Percentiles rank a stretch among this genome's conserved stretches.
phyloP scores from a whole-genome alignment of 1,140 invertebrate genomes.

The Drosophila guanche region DNA sequence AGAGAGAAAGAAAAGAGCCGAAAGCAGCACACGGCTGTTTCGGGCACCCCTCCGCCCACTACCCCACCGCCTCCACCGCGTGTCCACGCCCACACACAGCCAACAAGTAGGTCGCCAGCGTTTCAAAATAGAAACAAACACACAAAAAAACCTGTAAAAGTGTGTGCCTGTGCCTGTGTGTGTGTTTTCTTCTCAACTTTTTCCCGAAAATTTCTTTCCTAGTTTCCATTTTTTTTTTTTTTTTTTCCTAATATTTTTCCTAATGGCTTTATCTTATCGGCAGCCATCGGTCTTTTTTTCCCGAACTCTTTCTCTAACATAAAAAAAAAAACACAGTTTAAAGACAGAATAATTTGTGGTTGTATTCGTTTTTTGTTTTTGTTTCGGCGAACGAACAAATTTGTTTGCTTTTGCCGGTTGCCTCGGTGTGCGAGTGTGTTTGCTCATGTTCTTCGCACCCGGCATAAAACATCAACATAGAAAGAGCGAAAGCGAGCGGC shows the following conservation, averaged over 20 bases:
- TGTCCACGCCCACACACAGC: slow-evolving; percentile 56
- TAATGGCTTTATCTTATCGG: slow-evolving; percentile 69
- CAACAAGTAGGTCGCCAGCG: slow-evolving; percentile 74
- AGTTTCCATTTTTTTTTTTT: neutral
- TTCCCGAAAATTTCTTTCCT: no score
- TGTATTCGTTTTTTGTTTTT: slow-evolving; percentile 7
- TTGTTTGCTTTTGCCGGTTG: slow-evolving; percentile 17
- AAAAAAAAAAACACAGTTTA: slow-evolving; percentile 30
- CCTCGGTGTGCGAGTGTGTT: slow-evolving; percentile 29
- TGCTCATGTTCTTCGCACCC: slow-evolving; percentile 55
- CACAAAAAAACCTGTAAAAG: slow-evolving; percentile 13
- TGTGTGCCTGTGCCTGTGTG: no score
- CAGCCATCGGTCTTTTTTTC: slow-evolving; percentile 53
- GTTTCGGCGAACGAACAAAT: slow-evolving; percentile 5
- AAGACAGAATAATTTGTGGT: slow-evolving; percentile 49
- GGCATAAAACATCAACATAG: slow-evolving; percentile 51
- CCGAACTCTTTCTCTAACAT: slow-evolving; percentile 44
- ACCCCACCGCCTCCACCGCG: neutral
- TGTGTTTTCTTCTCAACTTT: no score
- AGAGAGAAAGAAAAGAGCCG: slow-evolving; percentile 40
- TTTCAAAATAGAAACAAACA: slow-evolving; percentile 77
- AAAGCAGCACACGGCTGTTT: slow-evolving; percentile 42
- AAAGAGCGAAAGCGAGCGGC: neutral
- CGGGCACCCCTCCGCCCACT: neutral
- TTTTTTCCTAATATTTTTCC: slow-evolving; percentile 2